Evolutionary conservation across 2,888 invertebrate species (phyloP), one percentile per base, ranked within the genome.

Genomic region (Exephanes ischioxanthus): DNA sequence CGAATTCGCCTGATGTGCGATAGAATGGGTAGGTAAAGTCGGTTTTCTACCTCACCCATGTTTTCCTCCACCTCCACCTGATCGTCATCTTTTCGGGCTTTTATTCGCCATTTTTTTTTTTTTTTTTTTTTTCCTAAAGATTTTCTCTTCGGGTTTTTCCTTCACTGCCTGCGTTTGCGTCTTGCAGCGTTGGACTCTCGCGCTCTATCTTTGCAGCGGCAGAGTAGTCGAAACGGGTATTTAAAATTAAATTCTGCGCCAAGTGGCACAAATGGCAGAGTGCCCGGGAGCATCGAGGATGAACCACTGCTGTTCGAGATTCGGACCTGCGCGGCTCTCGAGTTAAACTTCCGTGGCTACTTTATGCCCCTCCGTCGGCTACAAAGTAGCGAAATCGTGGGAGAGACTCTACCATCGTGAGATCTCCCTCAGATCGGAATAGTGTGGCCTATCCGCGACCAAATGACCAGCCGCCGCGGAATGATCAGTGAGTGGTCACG

Each of bases 221-320:
- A 61, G 79, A 4, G 70, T 75, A 68, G 22, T 22, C 41, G 51
- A 3, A 45, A 16, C 89, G 88, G 90, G 91, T 89, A 93, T 93
- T 93, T 93, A 92, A 92, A 93, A 93, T 93, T 93, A 92, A 93
- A 93, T 92, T 91, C 90, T 90, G 89, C 87, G 91, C 91, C 90
- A 93, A 92, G 91, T 93, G 90, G 92, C 92, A 92, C 93, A 92
- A 91, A 91, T 93, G 93, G 93, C 93, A 93, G 77, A 63, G 86
- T 93, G 93, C 93, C 93, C 93, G 79, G 80, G 72, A 61, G 22
- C n/a, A 22, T 9, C 30, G 80, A 79, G 58, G 78, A 71, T 68
- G 30, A 82, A 80, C 61, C 68, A 63, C 30, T 63, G 48, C 61
- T 71, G 30, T 63, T 68, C 66, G 67, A 48, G 45, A 53, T 63